Evolutionary conservation across 2,888 invertebrate genomes (phyloP), one percentile per base, ranked within the genome.

Genomic region (Thereva unica): DNA sequence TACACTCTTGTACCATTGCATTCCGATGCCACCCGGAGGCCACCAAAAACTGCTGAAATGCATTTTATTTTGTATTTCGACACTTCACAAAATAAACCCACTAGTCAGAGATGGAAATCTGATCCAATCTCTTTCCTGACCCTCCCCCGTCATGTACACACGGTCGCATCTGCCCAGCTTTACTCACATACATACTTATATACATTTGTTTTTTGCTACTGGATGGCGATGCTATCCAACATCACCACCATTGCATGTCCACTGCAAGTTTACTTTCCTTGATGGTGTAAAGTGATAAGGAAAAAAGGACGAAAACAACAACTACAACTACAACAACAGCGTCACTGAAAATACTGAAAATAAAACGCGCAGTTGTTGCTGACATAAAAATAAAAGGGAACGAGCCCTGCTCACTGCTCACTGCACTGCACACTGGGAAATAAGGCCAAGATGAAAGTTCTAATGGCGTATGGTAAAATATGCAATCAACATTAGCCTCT

Each of bases 401-500:
- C 5, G 6, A 7, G 9, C 10, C 12, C 4, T 7, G 54, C n/a
- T n/a, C n/a, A n/a, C n/a, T n/a, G n/a, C n/a, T n/a, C n/a, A 38
- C 6, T 12, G 54, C n/a, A 59, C n/a, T n/a, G 40, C 41, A 12
- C 61, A 50, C 50, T 61, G 61, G 61, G 61, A 61, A 61, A 61
- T 61, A 61, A 61, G 40, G 50, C 9, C 50, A 41, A 61, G 61
- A 61, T 50, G 61, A 49, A 41, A 61, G 50, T 61, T 50, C 71
- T 71, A 71, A 67, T 72, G 73, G 73, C 73, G 71, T 69, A 70
- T 72, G 74, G 71, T 74, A 73, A 73, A 74, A 74, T 73, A 74
- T 74, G 73, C 74, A 74, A 73, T 74, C 72, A 72, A 71, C 71
- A 71, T 61, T 61, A 61, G 61, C 61, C 61, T 50, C 34, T 40